Evolutionary conservation across 2,797 vertebrate genomes (phyloP).

Genomic region (Iguana delicatissima): DNA sequence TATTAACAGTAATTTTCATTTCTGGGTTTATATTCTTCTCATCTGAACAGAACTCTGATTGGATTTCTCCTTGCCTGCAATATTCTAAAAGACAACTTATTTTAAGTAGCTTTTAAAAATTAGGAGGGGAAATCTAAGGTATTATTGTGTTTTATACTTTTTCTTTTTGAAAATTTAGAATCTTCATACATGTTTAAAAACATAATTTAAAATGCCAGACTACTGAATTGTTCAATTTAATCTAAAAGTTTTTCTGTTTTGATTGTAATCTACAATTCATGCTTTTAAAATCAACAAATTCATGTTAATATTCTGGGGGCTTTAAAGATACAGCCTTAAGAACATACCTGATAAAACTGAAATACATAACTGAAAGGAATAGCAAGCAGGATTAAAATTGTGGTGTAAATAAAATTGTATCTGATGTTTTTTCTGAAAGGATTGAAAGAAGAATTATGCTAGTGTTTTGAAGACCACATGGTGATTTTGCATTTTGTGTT

Average conservation of each 20-base stretch:
- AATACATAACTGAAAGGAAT: background rate
- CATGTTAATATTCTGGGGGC: background rate
- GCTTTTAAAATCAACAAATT: background rate
- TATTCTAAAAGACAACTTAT: background rate
- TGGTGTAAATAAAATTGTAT: conserved; percentile 33
- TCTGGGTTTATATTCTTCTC: no score
- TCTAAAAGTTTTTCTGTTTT: background rate
- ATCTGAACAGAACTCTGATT: no score
- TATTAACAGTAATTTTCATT: no score
- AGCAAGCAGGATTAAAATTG: background rate
- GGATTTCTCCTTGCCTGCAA: background rate
- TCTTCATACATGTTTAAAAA: background rate
- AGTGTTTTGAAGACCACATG: background rate
- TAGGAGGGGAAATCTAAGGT: background rate
- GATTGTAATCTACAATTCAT: background rate
- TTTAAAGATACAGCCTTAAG: conserved; percentile 10
- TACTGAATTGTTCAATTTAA: background rate
- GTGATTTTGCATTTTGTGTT: background rate
- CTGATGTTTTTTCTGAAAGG: conserved; percentile 18
- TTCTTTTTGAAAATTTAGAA: background rate
- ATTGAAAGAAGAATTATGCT: background rate
- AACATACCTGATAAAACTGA: conserved; percentile 12
- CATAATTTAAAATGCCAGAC: background rate
- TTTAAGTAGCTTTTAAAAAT: background rate
- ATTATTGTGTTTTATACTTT: background rate